Percentiles rank a stretch among this genome's conserved stretches.
phyloP scores from a whole-genome alignment of 2,797 vertebrate species.

The Mergus octosetaceus region DNA sequence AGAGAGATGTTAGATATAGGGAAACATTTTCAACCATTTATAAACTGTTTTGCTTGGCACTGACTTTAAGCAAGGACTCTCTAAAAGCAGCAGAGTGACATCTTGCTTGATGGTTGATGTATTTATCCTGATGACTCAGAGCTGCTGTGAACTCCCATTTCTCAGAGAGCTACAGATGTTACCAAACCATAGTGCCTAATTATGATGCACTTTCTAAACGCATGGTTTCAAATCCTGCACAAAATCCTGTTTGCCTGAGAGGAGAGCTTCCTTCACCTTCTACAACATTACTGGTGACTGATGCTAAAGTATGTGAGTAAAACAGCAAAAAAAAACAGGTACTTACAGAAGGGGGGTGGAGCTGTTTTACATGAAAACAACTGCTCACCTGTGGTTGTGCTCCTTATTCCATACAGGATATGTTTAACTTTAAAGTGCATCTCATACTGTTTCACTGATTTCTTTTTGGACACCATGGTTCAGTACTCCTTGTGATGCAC shows the following conservation, averaged over 20 bases:
- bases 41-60: background rate
- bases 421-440: background rate
- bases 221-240: background rate
- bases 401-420: background rate
- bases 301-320: accelerated
- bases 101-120: background rate
- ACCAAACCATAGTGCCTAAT: accelerated
- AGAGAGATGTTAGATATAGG: background rate
- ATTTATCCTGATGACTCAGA: background rate
- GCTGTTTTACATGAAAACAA: background rate
- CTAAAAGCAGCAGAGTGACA: background rate
- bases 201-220: background rate
- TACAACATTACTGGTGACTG: accelerated
- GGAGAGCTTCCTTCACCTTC: background rate
- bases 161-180: background rate
- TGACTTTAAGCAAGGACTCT: background rate
- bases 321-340: background rate
- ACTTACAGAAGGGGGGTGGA: background rate
- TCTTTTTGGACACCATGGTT: background rate
- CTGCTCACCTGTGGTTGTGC: background rate
- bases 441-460: background rate
- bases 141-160: background rate
- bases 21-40: background rate
- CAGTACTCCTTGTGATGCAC: background rate
- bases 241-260: background rate